Evolutionary conservation across 2,113 vertebrate species (phyloP), one percentile per base, ranked within the genome.

Genomic region (Eonycteris spelaea): DNA sequence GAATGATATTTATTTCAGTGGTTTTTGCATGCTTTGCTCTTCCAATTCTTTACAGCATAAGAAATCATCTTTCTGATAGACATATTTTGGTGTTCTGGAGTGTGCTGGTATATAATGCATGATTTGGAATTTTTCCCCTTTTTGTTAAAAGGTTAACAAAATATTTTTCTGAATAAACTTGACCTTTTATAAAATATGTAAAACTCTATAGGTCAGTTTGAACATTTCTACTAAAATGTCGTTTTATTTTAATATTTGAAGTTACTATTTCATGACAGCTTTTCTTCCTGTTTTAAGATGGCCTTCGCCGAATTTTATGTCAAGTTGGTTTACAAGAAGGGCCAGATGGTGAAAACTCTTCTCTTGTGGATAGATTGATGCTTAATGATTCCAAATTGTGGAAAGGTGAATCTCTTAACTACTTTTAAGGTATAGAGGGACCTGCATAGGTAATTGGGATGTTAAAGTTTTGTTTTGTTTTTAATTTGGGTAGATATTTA

Each of bases 301-400:
- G 99, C 14, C 98, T 99, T 96, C 99, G 99, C 92, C 99, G 99
- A 93, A 98, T 99, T 96, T 94, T 99, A 91, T 99, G 99, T 98
- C 99, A 99, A 96, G 99, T 99, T 94, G 99, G 99, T 24, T 99
- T 99, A 63, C 99, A 99, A 97, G 98, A 98, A 89, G 99, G 99
- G 1, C 98, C 99, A 61, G 99, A 99, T 86, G 99, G 99, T 89
- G 99, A 99, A 95, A 99, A 99, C 97, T 99, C 99, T 83, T 99
- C 99, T 11, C 98, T 99, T 87, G 99, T 99, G 16, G 99, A 99
- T 97, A 99, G 98, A 38, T 94, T 99, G 89, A 99, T 99, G 99
- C 99, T 99, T 13, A 99, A 98, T 75, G 99, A 99, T 98, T 99
- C 99, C 84, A 99, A 99, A 97, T 99, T 99, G 95, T 99, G 99